These are phyloP conservation scores for Tricholauxania praeusta DNA, from an alignment of 2,888 invertebrate genomes.

Conservation along the genomic window DNA sequence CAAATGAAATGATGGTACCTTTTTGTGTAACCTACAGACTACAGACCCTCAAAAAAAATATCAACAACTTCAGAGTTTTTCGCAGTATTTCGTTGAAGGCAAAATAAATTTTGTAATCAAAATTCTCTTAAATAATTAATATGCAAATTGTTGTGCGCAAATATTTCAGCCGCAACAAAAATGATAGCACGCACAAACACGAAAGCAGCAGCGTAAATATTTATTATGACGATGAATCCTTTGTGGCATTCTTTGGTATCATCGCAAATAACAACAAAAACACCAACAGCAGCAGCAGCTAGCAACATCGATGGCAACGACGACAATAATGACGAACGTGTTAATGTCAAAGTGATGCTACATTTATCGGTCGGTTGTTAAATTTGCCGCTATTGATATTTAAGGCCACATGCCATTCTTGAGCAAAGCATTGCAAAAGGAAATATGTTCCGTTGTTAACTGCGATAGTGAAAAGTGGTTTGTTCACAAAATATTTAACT, in stretches of 20 bases:
- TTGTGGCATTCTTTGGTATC: slow-evolving; percentile 51
- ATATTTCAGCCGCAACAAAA: slow-evolving; percentile 14
- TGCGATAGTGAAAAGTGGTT: neutral
- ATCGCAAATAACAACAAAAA: slow-evolving; percentile 21
- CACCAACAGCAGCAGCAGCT: slow-evolving; percentile 12
- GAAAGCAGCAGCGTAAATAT: slow-evolving; percentile 4
- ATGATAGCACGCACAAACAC: neutral
- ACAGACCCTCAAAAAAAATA: neutral
- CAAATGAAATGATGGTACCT: slow-evolving; percentile 24
- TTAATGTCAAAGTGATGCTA: slow-evolving; percentile 40
- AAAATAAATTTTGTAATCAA: slow-evolving; percentile 62
- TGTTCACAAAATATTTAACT: too few species aligned
- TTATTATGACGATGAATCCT: slow-evolving; percentile 49
- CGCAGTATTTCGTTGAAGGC: neutral
- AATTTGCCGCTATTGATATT: neutral
- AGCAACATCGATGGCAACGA: slow-evolving; percentile 39
- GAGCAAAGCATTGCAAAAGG: neutral
- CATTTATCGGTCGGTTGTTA: neutral
- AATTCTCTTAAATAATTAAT: slow-evolving; percentile 66
- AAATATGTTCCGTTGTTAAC: neutral
- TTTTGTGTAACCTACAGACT: slow-evolving; percentile 6
- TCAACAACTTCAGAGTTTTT: neutral
- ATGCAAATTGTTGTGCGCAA: slow-evolving; percentile 57
- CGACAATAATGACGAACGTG: slow-evolving; percentile 49
- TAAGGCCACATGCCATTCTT: neutral